Percentiles rank a stretch among this genome's conserved stretches.
These are phyloP conservation scores for Lemur catta DNA, from an alignment of 2,797 vertebrate species.

Conservation along the genomic window DNA sequence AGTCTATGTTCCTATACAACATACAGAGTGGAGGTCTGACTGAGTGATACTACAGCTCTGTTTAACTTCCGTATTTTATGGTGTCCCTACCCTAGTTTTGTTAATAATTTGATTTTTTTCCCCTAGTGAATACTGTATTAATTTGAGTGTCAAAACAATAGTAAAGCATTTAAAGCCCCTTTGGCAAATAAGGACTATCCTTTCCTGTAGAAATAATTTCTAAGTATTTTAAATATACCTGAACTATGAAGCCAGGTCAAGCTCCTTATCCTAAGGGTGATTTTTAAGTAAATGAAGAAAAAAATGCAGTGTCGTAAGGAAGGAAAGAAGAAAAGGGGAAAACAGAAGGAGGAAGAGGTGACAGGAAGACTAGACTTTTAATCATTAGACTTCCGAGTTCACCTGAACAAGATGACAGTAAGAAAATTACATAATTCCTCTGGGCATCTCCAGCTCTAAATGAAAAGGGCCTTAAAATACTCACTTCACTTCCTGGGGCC, in stretches of 20 bases:
- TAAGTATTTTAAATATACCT: neutral
- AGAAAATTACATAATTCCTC: neutral
- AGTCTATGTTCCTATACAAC: neutral
- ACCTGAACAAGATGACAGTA: neutral
- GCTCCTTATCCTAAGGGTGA: neutral
- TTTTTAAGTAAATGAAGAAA: neutral
- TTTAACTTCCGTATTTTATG: neutral
- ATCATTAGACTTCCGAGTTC: neutral
- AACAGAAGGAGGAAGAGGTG: neutral
- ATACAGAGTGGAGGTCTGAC: neutral
- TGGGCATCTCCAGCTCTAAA: neutral
- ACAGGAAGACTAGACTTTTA: neutral
- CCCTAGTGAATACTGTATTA: neutral
- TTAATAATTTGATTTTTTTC: neutral
- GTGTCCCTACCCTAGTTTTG: neutral
- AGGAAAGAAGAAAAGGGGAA: neutral
- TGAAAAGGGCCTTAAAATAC: neutral
- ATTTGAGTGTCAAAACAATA: neutral
- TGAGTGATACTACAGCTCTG: neutral
- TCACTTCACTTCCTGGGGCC: neutral
- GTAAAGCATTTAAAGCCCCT: neutral
- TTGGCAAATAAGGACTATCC: neutral
- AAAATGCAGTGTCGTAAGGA: neutral
- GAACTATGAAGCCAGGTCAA: neutral
- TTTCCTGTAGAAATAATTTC: neutral